Evolutionary conservation across 2,113 vertebrate species (phyloP).

Genomic region (Edolisoma coerulescens): DNA sequence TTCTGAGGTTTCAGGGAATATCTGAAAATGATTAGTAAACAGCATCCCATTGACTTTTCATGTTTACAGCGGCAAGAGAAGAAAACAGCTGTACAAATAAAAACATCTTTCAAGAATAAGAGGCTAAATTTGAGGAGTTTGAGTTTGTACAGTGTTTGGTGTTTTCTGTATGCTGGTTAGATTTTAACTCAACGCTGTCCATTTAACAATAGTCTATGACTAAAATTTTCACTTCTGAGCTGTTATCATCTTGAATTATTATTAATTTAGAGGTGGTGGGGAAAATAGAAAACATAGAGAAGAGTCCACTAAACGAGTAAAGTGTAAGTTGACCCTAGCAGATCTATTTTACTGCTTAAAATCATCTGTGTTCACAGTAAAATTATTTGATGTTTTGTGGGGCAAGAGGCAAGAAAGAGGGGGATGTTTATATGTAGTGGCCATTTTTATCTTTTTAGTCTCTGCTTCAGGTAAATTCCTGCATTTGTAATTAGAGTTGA

Average conservation of each 20-base stretch:
- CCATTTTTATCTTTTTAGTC: neutral
- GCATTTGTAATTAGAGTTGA: neutral
- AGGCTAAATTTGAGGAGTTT: neutral
- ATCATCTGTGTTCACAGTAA: neutral
- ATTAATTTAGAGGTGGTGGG: neutral
- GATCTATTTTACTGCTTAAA: neutral
- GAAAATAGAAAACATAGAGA: neutral
- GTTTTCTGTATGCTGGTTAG: neutral
- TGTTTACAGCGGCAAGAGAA: neutral
- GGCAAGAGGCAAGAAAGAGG: neutral
- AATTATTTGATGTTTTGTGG: neutral
- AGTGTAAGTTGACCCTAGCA: neutral
- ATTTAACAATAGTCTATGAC: neutral
- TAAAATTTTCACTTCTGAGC: neutral
- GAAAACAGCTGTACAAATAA: neutral
- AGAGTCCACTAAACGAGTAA: neutral
- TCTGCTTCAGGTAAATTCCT: neutral
- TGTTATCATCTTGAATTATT: neutral
- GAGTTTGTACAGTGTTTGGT: neutral
- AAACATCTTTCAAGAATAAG: neutral
- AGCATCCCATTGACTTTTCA: neutral
- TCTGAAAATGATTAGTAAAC: neutral
- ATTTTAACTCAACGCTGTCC: neutral
- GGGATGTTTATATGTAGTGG: neutral
- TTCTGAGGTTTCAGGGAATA: neutral